Percentiles rank a stretch among this genome's conserved stretches.
These are phyloP conservation scores for Archegozetes longisetosus DNA, from an alignment of 1,140 invertebrate species.

Conservation along the genomic window DNA sequence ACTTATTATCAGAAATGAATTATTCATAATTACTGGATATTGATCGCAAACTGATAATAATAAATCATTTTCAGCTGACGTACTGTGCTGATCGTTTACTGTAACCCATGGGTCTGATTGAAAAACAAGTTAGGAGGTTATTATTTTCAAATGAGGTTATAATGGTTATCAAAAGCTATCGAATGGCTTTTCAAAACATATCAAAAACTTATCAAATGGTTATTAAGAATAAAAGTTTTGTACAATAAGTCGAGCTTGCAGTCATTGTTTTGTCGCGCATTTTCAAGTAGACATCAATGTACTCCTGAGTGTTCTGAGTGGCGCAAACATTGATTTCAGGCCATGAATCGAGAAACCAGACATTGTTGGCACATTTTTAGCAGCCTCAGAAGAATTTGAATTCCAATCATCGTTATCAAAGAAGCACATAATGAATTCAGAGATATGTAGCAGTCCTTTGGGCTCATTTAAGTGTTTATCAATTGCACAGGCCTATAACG, in stretches of 20 bases:
- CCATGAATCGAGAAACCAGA: conserved; percentile 10
- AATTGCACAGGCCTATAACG: conserved; percentile 12
- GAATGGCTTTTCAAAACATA: no score
- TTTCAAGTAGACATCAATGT: conserved; percentile 1
- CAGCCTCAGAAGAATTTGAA: not conserved
- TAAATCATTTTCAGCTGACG: not conserved
- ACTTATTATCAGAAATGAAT: not conserved
- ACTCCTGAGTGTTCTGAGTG: not conserved
- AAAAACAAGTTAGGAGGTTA: no score
- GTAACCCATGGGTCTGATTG: not conserved
- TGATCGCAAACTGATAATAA: not conserved
- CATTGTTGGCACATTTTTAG: not conserved
- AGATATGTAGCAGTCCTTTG: not conserved
- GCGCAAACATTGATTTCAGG: not conserved
- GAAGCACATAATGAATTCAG: conserved; percentile 12
- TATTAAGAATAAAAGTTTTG: not conserved
- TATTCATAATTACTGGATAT: not conserved
- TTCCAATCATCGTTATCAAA: not conserved
- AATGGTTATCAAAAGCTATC: no score
- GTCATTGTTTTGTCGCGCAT: conserved; percentile 12
- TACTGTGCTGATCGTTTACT: not conserved
- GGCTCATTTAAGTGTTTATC: conserved; percentile 4
- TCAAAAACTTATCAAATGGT: not conserved
- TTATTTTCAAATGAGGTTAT: no score
- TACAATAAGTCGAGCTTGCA: not conserved